These are phyloP conservation scores for Acanthopleura granulata DNA, from an alignment of 2,888 invertebrate species.

Conservation along the genomic window DNA sequence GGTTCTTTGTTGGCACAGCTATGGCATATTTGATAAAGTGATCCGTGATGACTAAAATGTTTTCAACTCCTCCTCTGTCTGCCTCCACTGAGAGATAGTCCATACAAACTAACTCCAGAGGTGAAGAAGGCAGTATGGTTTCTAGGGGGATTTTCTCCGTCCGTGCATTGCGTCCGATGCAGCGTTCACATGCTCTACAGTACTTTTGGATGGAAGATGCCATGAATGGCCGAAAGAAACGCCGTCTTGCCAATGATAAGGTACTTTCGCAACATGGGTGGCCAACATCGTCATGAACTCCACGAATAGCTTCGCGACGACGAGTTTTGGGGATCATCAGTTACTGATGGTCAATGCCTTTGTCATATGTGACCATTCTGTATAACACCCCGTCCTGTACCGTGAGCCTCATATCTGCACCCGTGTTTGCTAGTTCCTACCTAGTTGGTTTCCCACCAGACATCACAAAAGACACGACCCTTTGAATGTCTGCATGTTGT, in stretches of 20 bases:
- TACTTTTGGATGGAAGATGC: conserved; percentile 5
- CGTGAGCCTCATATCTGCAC: too few species aligned
- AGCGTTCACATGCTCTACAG: conserved; percentile 13
- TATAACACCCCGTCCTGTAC: not conserved
- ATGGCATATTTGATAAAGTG: not conserved
- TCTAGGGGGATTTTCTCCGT: not conserved
- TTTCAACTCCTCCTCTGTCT: not conserved
- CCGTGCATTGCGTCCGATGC: conserved; percentile 6
- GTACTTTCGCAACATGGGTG: conserved; percentile 15
- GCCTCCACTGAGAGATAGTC: not conserved
- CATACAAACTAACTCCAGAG: not conserved
- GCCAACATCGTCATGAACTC: conserved; percentile 7
- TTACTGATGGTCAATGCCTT: conserved; percentile 5
- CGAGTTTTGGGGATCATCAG: not conserved
- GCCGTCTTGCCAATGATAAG: conserved; percentile 13
- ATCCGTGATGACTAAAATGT: not conserved
- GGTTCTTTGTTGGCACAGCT: not conserved
- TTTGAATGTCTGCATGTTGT: too few species aligned
- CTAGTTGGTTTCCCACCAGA: too few species aligned
- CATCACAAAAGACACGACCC: too few species aligned
- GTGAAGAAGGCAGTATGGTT: not conserved
- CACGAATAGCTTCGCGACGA: not conserved
- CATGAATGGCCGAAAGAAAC: conserved; percentile 17
- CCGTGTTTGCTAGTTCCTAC: too few species aligned
- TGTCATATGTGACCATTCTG: not conserved